These are phyloP conservation scores for Rhinella marina DNA, from an alignment of 2,797 vertebrate species.

Conservation along the genomic window DNA sequence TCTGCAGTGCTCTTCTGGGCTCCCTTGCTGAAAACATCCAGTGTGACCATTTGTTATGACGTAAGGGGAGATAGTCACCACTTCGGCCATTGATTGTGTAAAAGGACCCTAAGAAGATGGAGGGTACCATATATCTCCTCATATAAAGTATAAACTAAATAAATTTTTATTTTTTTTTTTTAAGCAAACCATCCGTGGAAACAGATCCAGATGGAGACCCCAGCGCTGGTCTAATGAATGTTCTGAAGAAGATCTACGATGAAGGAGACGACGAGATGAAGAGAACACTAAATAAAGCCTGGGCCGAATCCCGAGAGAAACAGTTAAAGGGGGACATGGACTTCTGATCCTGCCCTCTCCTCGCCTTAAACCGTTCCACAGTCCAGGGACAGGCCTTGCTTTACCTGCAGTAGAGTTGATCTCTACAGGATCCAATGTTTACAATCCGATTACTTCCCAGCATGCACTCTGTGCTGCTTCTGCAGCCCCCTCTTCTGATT, in stretches of 20 bases:
- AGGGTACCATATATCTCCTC: too few relatives aligned
- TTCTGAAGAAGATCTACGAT: constrained; percentile 95
- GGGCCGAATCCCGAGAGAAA: constrained; percentile 96
- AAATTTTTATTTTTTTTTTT: not conserved
- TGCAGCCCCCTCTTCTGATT: constrained; percentile 71
- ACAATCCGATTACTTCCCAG: constrained; percentile 68
- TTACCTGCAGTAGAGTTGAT: constrained; percentile 67
- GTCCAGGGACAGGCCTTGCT: constrained; percentile 63
- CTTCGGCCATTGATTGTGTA: too few relatives aligned
- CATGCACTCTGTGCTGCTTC: constrained; percentile 68
- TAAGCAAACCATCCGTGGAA: constrained; percentile 77
- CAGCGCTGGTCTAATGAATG: constrained; percentile 92
- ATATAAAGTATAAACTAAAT: too few relatives aligned
- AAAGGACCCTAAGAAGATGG: too few relatives aligned
- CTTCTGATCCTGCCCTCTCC: constrained; percentile 72
- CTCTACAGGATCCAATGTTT: constrained; percentile 65
- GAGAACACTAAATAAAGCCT: constrained; percentile 96
- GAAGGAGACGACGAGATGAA: constrained; percentile 99
- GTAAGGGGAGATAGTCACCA: too few relatives aligned
- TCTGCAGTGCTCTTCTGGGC: too few relatives aligned
- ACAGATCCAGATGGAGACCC: constrained; percentile 83
- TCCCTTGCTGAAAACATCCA: too few relatives aligned
- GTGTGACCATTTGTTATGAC: too few relatives aligned
- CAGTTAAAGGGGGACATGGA: constrained; percentile 86
- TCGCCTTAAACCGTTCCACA: constrained; percentile 68